Evolutionary conservation across 2,888 invertebrate genomes (phyloP), one percentile per base, ranked within the genome.

Genomic region (Cerastis rubricosa): DNA sequence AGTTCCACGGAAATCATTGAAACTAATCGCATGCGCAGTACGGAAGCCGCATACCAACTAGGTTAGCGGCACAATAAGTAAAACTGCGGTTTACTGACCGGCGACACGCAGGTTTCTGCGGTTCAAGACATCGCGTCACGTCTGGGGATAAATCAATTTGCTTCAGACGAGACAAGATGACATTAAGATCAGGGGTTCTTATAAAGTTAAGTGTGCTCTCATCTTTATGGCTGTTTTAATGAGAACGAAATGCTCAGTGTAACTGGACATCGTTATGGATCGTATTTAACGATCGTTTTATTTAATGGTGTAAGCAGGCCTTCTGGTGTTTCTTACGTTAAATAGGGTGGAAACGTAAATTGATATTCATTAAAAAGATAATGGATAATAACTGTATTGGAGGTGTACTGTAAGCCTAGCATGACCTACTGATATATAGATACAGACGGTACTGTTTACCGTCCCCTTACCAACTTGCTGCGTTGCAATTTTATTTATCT

Each of bases 21-120:
- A 81, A 81, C 45, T 79, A 81, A 81, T 76, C 79, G 77, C 81
- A 85, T 76, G 82, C 81, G 85, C 74, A 74, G 73, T 85, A 85
- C 89, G 89, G 88, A 89, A 89, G 86, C 81, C 83, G 83, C 85
- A 85, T 83, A 81, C 81, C 80, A 89, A 89, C 80, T 87, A 80
- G 89, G 89, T 85, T 86, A 86, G 79, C 65, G 74, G 87, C 77
- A 85, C 82, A 85, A 65, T 75, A 76, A 70, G 88, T 79, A 82
- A 74, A 82, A 78, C 74, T 64, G 83, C 74, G 85, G 87, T 77
- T 85, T 79, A 87, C 83, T 74, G 76, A 73, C 59, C 49, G 40
- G 76, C 63, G 71, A 80, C 88, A 86, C 79, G 87, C 84, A 83
- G 81, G 74, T 71, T 80, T 80, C 43, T 79, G 84, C 76, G 83